A percentile compares a stretch with the other conserved stretches of the same genome.
phyloP scores from a whole-genome alignment of 1,140 invertebrate genomes.

The Kradibia gibbosae region DNA sequence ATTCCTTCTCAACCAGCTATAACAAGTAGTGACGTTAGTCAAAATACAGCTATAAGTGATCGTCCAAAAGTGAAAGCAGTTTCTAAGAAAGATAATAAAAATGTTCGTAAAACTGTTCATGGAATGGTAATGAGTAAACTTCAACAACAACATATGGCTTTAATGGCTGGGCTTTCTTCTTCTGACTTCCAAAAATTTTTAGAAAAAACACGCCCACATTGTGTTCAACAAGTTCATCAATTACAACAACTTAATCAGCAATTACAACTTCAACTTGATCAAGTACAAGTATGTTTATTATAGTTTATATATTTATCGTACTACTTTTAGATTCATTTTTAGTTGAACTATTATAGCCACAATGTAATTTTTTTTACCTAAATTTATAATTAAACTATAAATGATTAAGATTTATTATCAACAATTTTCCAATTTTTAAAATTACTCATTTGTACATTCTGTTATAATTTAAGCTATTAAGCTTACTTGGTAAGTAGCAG shows the following conservation, averaged over 20 bases:
- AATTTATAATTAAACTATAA: no score
- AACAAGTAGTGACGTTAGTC: conserved; percentile 69
- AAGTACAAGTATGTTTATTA: conserved; percentile 60
- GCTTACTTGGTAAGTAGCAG: no score
- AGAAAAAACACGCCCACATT: conserved; percentile 71
- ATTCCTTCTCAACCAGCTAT: conserved; percentile 66
- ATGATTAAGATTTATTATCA: no score
- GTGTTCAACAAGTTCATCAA: conserved; percentile 70
- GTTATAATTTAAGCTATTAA: no score
- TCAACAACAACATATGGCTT: conserved; percentile 62
- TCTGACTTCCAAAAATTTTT: conserved; percentile 69
- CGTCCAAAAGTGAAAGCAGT: conserved; percentile 85
- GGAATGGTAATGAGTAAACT: conserved; percentile 61
- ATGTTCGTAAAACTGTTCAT: conserved; percentile 69
- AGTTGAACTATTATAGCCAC: background rate
- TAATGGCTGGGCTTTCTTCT: conserved; percentile 64
- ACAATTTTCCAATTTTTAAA: no score
- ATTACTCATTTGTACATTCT: no score
- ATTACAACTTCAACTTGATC: conserved; percentile 69
- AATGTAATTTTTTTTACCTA: background rate
- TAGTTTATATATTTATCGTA: background rate
- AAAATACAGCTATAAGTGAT: conserved; percentile 85
- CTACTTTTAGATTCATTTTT: no score
- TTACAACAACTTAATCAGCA: conserved; percentile 70
- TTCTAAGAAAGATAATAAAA: conserved; percentile 83